These are phyloP conservation scores for Arge pagana DNA, from an alignment of 2,888 invertebrate species.

Conservation along the genomic window DNA sequence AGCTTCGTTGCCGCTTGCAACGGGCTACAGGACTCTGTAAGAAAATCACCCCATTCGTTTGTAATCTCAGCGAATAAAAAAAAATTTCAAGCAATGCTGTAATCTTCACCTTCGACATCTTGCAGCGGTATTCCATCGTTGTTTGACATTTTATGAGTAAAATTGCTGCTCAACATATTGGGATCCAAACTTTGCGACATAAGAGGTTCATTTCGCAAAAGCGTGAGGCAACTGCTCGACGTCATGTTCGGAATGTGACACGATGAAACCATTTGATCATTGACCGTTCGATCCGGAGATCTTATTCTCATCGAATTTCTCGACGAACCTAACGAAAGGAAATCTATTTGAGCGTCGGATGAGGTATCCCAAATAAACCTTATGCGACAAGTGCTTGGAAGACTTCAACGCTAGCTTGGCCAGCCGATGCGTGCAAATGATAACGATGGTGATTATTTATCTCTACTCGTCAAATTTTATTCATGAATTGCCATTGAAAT, in stretches of 20 bases:
- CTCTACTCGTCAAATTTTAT: not conserved
- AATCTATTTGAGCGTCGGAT: constrained; percentile 12
- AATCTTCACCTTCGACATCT: constrained; percentile 44
- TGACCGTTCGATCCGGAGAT: constrained; percentile 77
- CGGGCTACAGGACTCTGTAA: constrained; percentile 62
- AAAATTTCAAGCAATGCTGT: too few relatives aligned
- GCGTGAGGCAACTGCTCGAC: constrained; percentile 31
- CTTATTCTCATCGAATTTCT: constrained; percentile 53
- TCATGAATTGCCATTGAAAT: too few relatives aligned
- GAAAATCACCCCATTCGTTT: constrained; percentile 29
- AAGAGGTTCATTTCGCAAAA: constrained; percentile 48
- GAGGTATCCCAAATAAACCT: constrained; percentile 11
- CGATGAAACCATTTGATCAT: constrained; percentile 51
- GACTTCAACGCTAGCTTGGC: constrained; percentile 35
- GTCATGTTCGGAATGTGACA: constrained; percentile 38
- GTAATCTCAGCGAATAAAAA: too few relatives aligned
- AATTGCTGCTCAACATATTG: constrained; percentile 59
- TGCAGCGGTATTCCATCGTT: constrained; percentile 34
- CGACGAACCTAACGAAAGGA: constrained; percentile 37
- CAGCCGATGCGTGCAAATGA: constrained; percentile 46
- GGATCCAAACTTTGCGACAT: constrained; percentile 71
- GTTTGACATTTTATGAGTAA: constrained; percentile 46
- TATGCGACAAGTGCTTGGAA: constrained; percentile 16
- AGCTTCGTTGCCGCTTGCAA: constrained; percentile 83
- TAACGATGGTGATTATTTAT: constrained; percentile 22